Percentiles rank a stretch among this genome's conserved stretches.
These are phyloP conservation scores for Luffia ferchaultella DNA, from an alignment of 2,888 invertebrate species.

Conservation along the genomic window DNA sequence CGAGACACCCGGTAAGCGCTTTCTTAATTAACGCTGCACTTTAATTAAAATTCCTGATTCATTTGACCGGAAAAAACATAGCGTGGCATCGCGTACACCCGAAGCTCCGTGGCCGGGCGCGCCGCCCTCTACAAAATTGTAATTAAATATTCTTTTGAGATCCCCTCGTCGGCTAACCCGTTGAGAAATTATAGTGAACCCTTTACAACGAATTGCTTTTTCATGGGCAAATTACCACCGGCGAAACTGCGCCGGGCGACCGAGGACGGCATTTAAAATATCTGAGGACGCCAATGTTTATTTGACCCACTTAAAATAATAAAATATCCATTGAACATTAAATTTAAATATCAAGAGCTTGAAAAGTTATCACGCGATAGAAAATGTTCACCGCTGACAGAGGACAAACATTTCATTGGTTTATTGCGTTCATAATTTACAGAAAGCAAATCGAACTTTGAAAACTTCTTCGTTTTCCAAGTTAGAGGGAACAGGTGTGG, in stretches of 20 bases:
- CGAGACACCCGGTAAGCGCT: slow-evolving; percentile 26
- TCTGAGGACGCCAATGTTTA: no score
- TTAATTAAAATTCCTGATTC: slow-evolving; percentile 58
- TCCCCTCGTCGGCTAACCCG: slow-evolving; percentile 2
- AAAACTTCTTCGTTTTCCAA: no score
- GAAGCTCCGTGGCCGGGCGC: slow-evolving; percentile 3
- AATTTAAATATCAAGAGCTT: no score
- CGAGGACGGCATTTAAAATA: no score
- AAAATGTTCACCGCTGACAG: no score
- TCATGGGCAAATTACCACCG: background rate
- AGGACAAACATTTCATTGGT: no score
- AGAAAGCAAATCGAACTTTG: no score
- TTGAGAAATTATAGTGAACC: slow-evolving; percentile 4
- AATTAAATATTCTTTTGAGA: slow-evolving; percentile 9
- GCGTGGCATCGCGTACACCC: slow-evolving; percentile 7
- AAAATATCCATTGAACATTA: no score
- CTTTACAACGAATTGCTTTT: slow-evolving; percentile 4
- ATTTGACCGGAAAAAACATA: slow-evolving; percentile 39
- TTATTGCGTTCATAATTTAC: no score
- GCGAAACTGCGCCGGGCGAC: background rate
- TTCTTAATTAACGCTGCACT: slow-evolving; percentile 46
- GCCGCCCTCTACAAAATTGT: slow-evolving; percentile 6
- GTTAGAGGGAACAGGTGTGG: no score
- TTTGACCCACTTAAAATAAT: no score
- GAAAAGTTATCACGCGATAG: no score